Base-by-base conservation (phyloP, 2,797 vertebrate genomes). In the Melopsittacus undulatus region DNA sequence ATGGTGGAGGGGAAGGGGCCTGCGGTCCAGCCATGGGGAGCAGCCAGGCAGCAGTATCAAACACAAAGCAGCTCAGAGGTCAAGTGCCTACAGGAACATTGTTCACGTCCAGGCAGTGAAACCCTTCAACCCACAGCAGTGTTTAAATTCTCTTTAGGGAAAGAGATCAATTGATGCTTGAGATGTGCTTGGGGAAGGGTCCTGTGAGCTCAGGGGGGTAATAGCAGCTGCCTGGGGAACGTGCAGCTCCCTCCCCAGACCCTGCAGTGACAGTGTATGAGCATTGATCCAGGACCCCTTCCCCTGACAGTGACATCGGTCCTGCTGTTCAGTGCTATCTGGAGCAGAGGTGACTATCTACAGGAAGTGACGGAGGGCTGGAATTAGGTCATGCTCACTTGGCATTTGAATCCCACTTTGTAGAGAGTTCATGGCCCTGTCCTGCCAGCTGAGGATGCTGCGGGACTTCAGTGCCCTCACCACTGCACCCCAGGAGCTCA, bases 371-470 rank as follows among this genome's bases (percentile, higher is more conserved):
- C 13, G 51, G 29, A 30, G 61, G 6, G 13, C 51, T 83, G 12
- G 21, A 8, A 11, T 17, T n/a, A 13, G 14, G 19, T 42, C 46
- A 4, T 40, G 43, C 63, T 85, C 34, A 1, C 46, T 49, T 45
- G 62, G 18, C 32, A 2, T 30, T 46, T 15, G 26, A 23, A 23
- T 59, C 36, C 57, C 5, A 0, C 7, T 56, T 54, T 38, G 43
- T n/a, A 16, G 45, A 32, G 27, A 38, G 43, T 49, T 72, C 48
- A 0, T 1, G 3, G 46, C 23, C 49, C 73, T 0, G 0, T 89
- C 46, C 63, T 48, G 32, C 59, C 73, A 11, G 45, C 56, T 48
- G 51, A 27, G 16, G 72, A 21, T 63, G 51, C 67, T 0, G 3
- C 40, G 34, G 46, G 69, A 10, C 51, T 57, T 48, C 3, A 36